Evolutionary conservation across 2,113 vertebrate species (phyloP).

Genomic region (Marmota flaviventris): DNA sequence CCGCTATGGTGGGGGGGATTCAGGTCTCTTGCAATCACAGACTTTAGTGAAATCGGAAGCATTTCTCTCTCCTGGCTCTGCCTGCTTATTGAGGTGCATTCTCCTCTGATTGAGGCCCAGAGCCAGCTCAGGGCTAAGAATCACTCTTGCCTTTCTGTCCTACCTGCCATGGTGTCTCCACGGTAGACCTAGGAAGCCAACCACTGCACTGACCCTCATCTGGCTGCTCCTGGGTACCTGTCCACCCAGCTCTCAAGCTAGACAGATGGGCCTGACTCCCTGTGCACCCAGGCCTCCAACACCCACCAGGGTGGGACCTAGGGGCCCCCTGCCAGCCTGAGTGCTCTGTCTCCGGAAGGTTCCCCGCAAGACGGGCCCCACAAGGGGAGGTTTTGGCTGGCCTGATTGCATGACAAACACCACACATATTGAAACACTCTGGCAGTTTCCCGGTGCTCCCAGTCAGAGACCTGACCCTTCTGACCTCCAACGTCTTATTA

Average conservation of each 20-base stretch:
- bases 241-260: no score
- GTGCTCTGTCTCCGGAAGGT: constrained; percentile 73
- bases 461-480: constrained; percentile 88
- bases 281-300: not conserved
- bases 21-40: fast-evolving
- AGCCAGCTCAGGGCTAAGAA: not conserved
- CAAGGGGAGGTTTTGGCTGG: constrained; percentile 83
- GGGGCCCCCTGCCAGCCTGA: not conserved
- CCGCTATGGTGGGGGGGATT: not conserved
- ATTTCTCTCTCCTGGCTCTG: not conserved
- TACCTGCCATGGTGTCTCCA: fast-evolving
- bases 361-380: constrained; percentile 78
- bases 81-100: not conserved
- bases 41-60: not conserved
- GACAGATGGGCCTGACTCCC: not conserved
- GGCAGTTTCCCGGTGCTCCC: constrained; percentile 88
- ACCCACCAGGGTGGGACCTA: not conserved
- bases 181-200: fast-evolving
- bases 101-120: not conserved
- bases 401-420: constrained; percentile 87
- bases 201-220: fast-evolving
- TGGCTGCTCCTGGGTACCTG: not conserved
- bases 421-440: constrained; percentile 91
- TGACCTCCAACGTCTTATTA: constrained; percentile 93
- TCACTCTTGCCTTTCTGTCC: fast-evolving